Percentiles rank a stretch among this genome's conserved stretches.
phyloP scores from a whole-genome alignment of 2,888 invertebrate genomes.

The Ptycholaimellus sp. region DNA sequence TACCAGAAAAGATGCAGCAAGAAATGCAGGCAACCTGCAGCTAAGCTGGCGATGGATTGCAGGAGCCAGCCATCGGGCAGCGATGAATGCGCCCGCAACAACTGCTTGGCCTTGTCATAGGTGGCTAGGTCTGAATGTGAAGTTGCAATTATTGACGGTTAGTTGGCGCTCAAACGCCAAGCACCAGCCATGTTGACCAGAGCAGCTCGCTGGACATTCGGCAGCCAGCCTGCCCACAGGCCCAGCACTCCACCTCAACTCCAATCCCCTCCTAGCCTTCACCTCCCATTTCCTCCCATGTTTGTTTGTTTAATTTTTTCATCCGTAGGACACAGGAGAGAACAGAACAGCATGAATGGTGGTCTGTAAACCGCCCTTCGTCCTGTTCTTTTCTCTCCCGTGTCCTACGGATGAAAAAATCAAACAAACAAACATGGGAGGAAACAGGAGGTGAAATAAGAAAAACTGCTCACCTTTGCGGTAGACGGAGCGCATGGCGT shows the following conservation, averaged over 20 bases:
- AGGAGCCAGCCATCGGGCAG: constrained; percentile 43
- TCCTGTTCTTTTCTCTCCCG: too few relatives aligned
- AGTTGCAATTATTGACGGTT: background rate
- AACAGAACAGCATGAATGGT: too few relatives aligned
- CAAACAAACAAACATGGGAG: background rate
- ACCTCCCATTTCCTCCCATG: constrained; percentile 9
- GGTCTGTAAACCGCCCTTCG: too few relatives aligned
- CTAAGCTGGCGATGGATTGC: constrained; percentile 42
- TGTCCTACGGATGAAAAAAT: too few relatives aligned
- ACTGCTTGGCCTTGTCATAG: constrained; percentile 55
- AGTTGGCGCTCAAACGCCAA: background rate
- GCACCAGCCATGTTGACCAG: constrained; percentile 9
- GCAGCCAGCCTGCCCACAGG: constrained; percentile 65
- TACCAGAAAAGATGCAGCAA: background rate
- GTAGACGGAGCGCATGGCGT: too few relatives aligned
- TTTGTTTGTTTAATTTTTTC: background rate
- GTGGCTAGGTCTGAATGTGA: constrained; percentile 47
- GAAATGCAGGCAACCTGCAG: constrained; percentile 2
- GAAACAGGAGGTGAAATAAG: constrained; percentile 11
- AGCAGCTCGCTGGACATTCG: constrained; percentile 46
- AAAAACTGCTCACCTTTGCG: too few relatives aligned
- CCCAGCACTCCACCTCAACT: constrained; percentile 49
- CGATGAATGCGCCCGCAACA: constrained; percentile 26
- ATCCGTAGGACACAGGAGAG: too few relatives aligned
- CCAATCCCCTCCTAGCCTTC: too few relatives aligned